phyloP scores from a whole-genome alignment of 2,797 vertebrate genomes.

The Balearica regulorum region DNA sequence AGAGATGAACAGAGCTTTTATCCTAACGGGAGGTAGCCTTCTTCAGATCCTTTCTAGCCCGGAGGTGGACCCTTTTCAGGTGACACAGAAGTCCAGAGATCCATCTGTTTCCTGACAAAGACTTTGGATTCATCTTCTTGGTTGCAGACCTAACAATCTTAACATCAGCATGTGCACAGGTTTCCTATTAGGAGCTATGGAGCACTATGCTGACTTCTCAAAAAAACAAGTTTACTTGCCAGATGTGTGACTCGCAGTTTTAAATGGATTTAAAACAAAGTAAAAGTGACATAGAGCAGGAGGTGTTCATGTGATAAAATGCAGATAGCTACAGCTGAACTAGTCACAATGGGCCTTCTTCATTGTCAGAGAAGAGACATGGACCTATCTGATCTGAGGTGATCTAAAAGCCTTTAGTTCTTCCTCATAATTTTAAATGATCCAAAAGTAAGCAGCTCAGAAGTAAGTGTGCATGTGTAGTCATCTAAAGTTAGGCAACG shows the following conservation, averaged over 20 bases:
- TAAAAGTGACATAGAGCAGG: neutral
- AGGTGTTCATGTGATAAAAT: neutral
- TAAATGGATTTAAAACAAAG: neutral
- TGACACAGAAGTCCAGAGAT: neutral
- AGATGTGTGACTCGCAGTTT: neutral
- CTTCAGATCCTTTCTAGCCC: neutral
- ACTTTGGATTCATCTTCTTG: neutral
- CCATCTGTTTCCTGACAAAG: neutral
- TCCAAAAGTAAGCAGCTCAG: neutral
- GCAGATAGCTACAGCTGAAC: neutral
- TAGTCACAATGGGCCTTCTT: neutral
- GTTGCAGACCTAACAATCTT: neutral
- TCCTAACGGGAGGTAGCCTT: neutral
- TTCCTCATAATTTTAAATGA: neutral
- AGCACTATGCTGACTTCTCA: neutral
- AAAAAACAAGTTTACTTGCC: neutral
- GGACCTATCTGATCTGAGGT: neutral
- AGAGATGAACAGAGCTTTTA: neutral
- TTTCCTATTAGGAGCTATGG: neutral
- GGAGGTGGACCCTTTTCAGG: rapidly evolving
- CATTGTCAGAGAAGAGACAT: neutral
- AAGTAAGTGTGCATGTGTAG: neutral
- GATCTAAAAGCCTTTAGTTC: neutral
- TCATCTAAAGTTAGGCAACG: neutral
- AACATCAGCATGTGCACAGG: neutral